Evolutionary conservation across 2,113 vertebrate species (phyloP).

Genomic region (Pholis gunnellus): DNA sequence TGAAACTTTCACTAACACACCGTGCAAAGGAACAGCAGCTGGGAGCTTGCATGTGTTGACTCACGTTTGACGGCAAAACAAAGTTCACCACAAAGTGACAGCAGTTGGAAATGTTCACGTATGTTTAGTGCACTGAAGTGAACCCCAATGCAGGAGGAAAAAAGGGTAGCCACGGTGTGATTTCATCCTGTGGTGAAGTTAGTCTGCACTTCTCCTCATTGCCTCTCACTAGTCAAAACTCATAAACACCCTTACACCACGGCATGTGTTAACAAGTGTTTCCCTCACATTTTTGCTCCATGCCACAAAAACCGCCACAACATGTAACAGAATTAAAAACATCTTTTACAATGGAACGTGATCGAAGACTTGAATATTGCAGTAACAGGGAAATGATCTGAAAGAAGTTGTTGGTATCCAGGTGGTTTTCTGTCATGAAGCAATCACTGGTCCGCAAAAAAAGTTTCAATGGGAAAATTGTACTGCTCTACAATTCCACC

Average conservation of each 20-base stretch:
- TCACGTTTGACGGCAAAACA: slow-evolving; percentile 28
- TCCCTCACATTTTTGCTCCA: slow-evolving; percentile 66
- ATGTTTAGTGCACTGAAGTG: slow-evolving; percentile 43
- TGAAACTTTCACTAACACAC: slow-evolving; percentile 54
- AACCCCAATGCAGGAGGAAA: slow-evolving; percentile 53
- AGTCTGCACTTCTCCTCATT: slow-evolving; percentile 59
- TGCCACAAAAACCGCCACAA: slow-evolving; percentile 63
- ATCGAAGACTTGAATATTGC: slow-evolving; percentile 1
- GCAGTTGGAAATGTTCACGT: slow-evolving; percentile 25
- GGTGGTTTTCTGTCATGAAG: slow-evolving; percentile 80
- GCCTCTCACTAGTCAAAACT: slow-evolving; percentile 59
- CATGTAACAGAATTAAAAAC: background rate
- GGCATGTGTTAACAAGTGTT: slow-evolving; percentile 54
- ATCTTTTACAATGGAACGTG: background rate
- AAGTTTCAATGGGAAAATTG: slow-evolving; percentile 45
- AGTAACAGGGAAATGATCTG: background rate
- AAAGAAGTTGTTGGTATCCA: slow-evolving; percentile 6
- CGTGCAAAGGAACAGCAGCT: slow-evolving; percentile 43
- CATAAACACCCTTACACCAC: slow-evolving; percentile 49
- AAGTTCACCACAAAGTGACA: background rate
- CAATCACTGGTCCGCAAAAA: slow-evolving; percentile 58
- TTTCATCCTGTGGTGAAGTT: slow-evolving; percentile 40
- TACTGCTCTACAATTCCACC: slow-evolving; percentile 50
- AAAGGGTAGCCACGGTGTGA: slow-evolving; percentile 46
- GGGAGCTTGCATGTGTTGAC: slow-evolving; percentile 49